Evolutionary conservation across 2,888 invertebrate genomes (phyloP), one percentile per base, ranked within the genome.

Genomic region (Yponomeuta malinellus): DNA sequence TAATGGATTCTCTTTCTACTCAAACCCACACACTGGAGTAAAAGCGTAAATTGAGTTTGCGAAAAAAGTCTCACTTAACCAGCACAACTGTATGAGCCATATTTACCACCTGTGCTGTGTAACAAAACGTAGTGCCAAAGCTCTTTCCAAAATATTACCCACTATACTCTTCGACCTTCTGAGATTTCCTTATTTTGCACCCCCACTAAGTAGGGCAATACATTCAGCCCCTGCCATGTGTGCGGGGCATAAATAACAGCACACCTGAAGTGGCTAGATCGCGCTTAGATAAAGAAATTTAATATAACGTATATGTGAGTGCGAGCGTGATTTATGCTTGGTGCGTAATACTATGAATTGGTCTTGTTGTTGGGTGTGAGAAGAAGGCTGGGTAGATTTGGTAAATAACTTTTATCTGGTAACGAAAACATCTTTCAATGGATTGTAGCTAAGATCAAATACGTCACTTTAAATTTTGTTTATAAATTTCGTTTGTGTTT

Each of bases 231-330:
- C 48, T 48, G 77, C 79, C 88, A 87, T 82, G 82, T 88, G 87
- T 82, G 83, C 79, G 80, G 77, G 79, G 77, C 84, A 86, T 89
- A 89, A 89, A 89, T 88, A 83, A 85, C 80, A 78, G 81, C 85
- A 80, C 87, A 89, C 88, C 89, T 89, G 88, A 85, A 85, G 85
- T 82, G 78, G 82, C 84, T 83, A 85, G 88, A 87, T 87, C 81
- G 84, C 76, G 79, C 79, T 81, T 84, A 85, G 85, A 87, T 87
- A 87, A 86, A 87, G 86, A 87, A 85, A 86, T 84, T 84, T 85
- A 84, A 85, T 87, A 83, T 83, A 59, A 81, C 81, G 78, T 76
- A 77, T 67, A 37, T 67, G 67, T 37, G 33, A 37, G 67, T 15
- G 67, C n/a, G n/a, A n/a, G n/a, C 15, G 10, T 67, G 67, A 67